These are phyloP conservation scores for Dromiciops gliroides DNA, from an alignment of 2,113 vertebrate genomes.

Conservation along the genomic window DNA sequence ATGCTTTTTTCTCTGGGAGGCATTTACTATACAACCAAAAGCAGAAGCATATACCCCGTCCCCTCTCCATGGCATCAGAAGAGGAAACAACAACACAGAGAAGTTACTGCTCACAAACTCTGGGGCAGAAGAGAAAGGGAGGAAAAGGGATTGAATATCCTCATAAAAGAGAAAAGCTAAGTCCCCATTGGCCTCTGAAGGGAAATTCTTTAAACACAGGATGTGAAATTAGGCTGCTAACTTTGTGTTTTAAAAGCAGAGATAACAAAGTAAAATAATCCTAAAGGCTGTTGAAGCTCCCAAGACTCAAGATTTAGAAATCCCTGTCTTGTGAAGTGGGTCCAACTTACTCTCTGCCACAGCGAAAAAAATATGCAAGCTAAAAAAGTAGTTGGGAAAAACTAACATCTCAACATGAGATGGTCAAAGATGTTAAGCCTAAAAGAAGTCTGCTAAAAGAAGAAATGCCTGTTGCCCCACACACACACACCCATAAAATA, in stretches of 20 bases:
- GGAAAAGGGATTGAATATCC: background rate
- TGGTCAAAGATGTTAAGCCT: background rate
- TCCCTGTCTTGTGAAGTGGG: background rate
- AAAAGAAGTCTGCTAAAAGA: background rate
- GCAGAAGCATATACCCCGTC: rapidly evolving
- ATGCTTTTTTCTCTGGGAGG: conserved; percentile 18
- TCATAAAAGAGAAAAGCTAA: background rate
- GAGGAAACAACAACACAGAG: conserved; percentile 18
- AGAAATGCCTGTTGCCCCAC: background rate
- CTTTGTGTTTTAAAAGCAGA: conserved; percentile 31
- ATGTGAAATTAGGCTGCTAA: background rate
- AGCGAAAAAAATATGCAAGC: background rate
- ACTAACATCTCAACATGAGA: conserved; percentile 34
- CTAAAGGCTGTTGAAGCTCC: background rate
- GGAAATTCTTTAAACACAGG: background rate
- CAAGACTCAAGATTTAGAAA: conserved; percentile 8
- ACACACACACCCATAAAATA: background rate
- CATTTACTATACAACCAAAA: conserved; percentile 1
- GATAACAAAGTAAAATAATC: background rate
- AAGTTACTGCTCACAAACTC: conserved; percentile 30
- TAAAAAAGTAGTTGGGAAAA: background rate
- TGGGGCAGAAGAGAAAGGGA: background rate
- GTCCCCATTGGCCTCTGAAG: rapidly evolving
- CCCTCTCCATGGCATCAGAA: background rate
- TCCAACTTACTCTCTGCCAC: background rate